Conservation (phyloP, 2,888 invertebrate genomes). For the Papilio gigon region DNA sequence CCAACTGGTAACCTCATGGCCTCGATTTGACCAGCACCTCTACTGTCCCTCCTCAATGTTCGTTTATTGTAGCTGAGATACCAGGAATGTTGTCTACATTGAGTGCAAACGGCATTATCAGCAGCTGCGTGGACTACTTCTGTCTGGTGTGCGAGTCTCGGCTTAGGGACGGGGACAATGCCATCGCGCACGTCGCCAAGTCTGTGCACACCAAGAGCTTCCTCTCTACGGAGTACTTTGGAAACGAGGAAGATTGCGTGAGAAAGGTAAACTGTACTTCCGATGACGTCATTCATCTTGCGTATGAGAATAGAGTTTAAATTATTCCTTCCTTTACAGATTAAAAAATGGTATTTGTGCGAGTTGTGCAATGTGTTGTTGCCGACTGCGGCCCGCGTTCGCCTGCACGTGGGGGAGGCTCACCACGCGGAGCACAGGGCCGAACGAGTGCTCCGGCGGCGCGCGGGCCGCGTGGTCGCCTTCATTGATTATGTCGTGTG, state of each 20-base stretch:
- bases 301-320: neutral
- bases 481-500: no score
- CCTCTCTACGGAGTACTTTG: constrained; percentile 46
- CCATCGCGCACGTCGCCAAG: constrained; percentile 48
- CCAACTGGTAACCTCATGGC: no score
- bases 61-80: neutral
- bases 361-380: constrained; percentile 61
- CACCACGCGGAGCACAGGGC: constrained; percentile 55
- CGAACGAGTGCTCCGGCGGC: constrained; percentile 46
- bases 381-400: constrained; percentile 55
- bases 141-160: constrained; percentile 58
- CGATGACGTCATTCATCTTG: neutral
- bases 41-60: neutral
- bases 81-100: constrained; percentile 6
- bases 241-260: constrained; percentile 52
- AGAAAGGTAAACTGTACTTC: constrained; percentile 54
- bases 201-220: constrained; percentile 51
- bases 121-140: constrained; percentile 50
- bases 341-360: constrained; percentile 65
- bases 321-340: constrained; percentile 52
- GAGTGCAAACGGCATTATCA: constrained; percentile 1
- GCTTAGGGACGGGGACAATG: constrained; percentile 50
- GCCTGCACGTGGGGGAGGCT: constrained; percentile 56
- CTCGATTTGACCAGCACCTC: neutral
- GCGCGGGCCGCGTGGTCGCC: constrained; percentile 50